These are phyloP conservation scores for Drosophila kambysellisi DNA, from an alignment of 2,888 invertebrate species.

Conservation along the genomic window DNA sequence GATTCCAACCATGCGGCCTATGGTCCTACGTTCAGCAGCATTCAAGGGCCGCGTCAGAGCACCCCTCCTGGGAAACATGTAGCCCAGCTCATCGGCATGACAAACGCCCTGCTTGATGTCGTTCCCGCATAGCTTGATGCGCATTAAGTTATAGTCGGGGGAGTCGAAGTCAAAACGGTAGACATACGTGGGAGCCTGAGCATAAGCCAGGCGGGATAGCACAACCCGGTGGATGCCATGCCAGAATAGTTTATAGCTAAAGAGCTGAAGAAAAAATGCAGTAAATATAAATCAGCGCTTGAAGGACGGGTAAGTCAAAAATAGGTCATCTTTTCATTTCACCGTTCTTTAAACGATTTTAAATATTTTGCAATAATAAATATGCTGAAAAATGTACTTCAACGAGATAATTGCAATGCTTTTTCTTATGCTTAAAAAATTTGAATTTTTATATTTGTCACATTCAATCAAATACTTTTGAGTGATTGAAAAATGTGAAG, in stretches of 20 bases:
- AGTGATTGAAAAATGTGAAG: not conserved
- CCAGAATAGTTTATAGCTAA: constrained; percentile 82
- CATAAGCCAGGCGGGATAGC: constrained; percentile 69
- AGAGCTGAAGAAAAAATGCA: constrained; percentile 66
- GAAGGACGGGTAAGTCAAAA: not conserved
- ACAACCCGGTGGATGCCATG: constrained; percentile 82
- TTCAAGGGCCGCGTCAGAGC: constrained; percentile 27
- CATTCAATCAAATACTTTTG: not conserved
- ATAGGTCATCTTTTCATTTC: not conserved
- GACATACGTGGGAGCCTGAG: constrained; percentile 77
- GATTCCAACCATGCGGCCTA: constrained; percentile 79
- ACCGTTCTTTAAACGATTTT: not conserved
- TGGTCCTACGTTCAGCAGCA: constrained; percentile 72
- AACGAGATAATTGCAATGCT: not conserved
- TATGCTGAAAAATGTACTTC: not conserved
- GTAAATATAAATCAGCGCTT: not conserved
- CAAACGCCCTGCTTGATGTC: constrained; percentile 78
- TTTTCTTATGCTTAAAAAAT: not conserved
- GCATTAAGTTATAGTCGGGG: constrained; percentile 77
- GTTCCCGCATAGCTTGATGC: constrained; percentile 74
- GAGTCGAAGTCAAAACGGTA: constrained; percentile 84
- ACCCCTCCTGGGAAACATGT: constrained; percentile 75
- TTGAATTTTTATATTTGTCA: not conserved
- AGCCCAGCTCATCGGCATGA: constrained; percentile 84
- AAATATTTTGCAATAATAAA: not conserved